phyloP scores from a whole-genome alignment of 2,888 invertebrate genomes.

The Mythimna ferrago region DNA sequence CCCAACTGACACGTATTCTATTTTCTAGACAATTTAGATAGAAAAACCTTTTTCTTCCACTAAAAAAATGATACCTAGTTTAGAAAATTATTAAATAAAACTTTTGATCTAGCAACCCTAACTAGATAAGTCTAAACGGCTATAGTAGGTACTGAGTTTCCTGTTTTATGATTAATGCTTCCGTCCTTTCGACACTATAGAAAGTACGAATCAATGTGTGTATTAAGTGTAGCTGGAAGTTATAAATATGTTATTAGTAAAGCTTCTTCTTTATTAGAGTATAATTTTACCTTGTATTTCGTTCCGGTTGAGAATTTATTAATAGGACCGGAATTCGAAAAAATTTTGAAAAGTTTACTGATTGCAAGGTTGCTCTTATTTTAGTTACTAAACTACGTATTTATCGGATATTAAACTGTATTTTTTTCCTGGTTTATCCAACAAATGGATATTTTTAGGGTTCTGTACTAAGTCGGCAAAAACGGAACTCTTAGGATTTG shows the following conservation, averaged over 20 bases:
- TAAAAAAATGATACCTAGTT: too few species aligned
- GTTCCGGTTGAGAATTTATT: constrained; percentile 14
- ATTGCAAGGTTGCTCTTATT: too few species aligned
- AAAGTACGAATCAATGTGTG: constrained; percentile 56
- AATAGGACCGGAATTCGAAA: neutral
- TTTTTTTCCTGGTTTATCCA: neutral
- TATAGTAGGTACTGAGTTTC: constrained; percentile 72
- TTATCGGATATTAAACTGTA: too few species aligned
- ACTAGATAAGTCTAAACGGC: constrained; percentile 67
- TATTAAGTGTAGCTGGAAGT: constrained; percentile 48
- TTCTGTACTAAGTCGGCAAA: too few species aligned
- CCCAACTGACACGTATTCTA: too few species aligned
- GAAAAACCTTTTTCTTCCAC: too few species aligned
- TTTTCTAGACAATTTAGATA: too few species aligned
- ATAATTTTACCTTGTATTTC: neutral
- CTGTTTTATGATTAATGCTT: constrained; percentile 85
- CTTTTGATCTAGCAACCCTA: constrained; percentile 41
- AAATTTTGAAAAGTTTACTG: neutral
- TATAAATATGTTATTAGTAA: constrained; percentile 34
- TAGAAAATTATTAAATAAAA: neutral
- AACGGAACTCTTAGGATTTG: too few species aligned
- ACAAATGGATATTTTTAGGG: too few species aligned
- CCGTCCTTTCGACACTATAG: constrained; percentile 79
- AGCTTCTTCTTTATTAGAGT: constrained; percentile 7
- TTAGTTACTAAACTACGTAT: too few species aligned